phyloP scores from a whole-genome alignment of 2,113 vertebrate species.

The Platichthys flesus region DNA sequence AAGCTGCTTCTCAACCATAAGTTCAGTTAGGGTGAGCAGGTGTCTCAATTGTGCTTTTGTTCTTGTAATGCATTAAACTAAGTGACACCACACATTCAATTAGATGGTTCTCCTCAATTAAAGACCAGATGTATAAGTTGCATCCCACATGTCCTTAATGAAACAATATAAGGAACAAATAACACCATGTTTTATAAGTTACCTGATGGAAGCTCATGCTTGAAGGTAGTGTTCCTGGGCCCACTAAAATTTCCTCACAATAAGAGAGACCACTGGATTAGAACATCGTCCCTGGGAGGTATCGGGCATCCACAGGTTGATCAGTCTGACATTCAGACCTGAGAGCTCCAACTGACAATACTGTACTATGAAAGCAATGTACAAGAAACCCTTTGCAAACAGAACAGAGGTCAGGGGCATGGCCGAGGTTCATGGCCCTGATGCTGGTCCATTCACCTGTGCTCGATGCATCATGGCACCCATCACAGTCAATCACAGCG shows the following conservation, averaged over 20 bases:
- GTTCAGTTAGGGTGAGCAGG: background rate
- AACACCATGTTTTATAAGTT: background rate
- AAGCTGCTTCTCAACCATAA: background rate
- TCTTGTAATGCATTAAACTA: too few relatives aligned
- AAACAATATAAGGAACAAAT: background rate
- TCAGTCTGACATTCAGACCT: background rate
- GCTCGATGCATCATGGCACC: conserved; percentile 45
- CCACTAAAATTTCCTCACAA: background rate
- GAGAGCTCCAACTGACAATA: background rate
- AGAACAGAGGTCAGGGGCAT: background rate
- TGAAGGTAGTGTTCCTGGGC: background rate
- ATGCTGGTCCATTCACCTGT: conserved; percentile 29
- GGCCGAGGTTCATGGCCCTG: background rate
- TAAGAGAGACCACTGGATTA: background rate
- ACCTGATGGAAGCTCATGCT: background rate
- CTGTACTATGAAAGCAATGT: background rate
- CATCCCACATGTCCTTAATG: background rate
- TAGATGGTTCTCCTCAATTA: background rate
- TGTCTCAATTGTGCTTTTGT: too few relatives aligned
- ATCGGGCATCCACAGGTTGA: background rate
- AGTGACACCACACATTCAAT: too few relatives aligned
- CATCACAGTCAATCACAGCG: conserved; percentile 58
- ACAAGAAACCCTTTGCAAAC: background rate
- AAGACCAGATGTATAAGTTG: background rate
- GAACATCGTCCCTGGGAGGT: background rate